Percentiles rank a stretch among this genome's conserved stretches.
Conservation (phyloP, 1,140 invertebrate genomes). For the Lordiphosa clarofinis region DNA sequence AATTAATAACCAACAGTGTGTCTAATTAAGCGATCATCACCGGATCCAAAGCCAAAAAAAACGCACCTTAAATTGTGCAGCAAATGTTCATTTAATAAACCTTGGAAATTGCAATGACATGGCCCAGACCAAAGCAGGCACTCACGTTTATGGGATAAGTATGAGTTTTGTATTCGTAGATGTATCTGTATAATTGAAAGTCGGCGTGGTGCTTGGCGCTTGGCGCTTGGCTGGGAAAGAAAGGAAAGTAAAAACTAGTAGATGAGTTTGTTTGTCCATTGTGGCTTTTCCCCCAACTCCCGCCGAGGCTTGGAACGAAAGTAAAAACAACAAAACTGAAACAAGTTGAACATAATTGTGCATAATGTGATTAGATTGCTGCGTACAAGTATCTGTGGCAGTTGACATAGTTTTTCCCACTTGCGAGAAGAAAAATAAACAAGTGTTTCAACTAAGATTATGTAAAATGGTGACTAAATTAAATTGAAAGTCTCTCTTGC, state of each 20-base stretch:
- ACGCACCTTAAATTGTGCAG: not conserved
- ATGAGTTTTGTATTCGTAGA: not conserved
- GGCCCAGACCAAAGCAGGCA: not conserved
- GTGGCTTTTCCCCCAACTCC: constrained; percentile 1
- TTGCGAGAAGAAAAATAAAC: too few species aligned
- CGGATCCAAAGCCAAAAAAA: constrained; percentile 6
- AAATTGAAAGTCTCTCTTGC: too few species aligned
- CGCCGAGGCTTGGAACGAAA: constrained; percentile 50
- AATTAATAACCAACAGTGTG: constrained; percentile 38
- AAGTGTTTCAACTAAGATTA: too few species aligned
- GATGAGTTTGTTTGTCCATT: constrained; percentile 27
- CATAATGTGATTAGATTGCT: constrained; percentile 25
- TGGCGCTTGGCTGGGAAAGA: constrained; percentile 22
- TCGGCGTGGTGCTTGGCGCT: constrained; percentile 21
- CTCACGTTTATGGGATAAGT: too few species aligned
- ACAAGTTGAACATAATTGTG: constrained; percentile 41
- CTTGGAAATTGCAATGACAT: not conserved
- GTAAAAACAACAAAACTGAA: constrained; percentile 59
- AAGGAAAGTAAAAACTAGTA: constrained; percentile 63
- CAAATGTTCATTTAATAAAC: constrained; percentile 26
- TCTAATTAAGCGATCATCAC: constrained; percentile 50
- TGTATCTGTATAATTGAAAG: constrained; percentile 51
- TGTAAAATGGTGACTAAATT: too few species aligned
- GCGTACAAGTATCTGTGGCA: constrained; percentile 18
- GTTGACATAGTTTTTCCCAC: not conserved